phyloP scores from a whole-genome alignment of 2,113 vertebrate genomes.

The Austrofundulus limnaeus region DNA sequence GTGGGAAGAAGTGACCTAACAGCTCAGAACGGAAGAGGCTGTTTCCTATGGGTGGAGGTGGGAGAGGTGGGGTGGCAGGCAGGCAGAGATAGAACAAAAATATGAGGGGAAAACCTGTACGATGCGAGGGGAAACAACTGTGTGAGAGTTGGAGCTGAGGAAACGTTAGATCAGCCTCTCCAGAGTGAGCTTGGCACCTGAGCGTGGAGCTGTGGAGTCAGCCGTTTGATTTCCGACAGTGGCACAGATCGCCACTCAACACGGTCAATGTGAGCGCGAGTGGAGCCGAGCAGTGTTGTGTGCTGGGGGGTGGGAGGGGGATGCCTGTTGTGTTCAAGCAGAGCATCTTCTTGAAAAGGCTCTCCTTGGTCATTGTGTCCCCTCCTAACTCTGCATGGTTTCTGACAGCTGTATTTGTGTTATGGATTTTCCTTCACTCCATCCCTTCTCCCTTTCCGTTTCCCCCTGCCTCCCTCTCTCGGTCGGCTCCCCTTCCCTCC shows the following conservation, averaged over 20 bases:
- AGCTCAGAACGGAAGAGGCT: slow-evolving; percentile 64
- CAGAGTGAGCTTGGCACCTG: slow-evolving; percentile 65
- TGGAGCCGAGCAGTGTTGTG: neutral
- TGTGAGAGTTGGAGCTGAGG: slow-evolving; percentile 54
- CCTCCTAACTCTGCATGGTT: slow-evolving; percentile 72
- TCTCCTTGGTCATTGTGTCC: slow-evolving; percentile 58
- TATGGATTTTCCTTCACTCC: slow-evolving; percentile 84
- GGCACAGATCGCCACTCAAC: slow-evolving; percentile 22
- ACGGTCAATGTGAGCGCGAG: slow-evolving; percentile 30
- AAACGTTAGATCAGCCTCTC: slow-evolving; percentile 74
- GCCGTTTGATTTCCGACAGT: slow-evolving; percentile 30
- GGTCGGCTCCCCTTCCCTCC: slow-evolving; percentile 58
- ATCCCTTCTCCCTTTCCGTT: slow-evolving; percentile 58
- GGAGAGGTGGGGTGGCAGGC: slow-evolving; percentile 11
- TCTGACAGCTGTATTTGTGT: slow-evolving; percentile 84
- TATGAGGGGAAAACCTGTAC: slow-evolving; percentile 41
- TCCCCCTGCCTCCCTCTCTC: slow-evolving; percentile 51
- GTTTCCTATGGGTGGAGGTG: slow-evolving; percentile 66
- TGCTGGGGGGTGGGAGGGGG: neutral
- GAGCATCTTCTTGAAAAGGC: slow-evolving; percentile 59
- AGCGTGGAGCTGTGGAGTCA: slow-evolving; percentile 42
- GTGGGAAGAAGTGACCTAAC: slow-evolving; percentile 72
- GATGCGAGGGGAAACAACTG: slow-evolving; percentile 37
- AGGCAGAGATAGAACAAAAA: slow-evolving; percentile 45
- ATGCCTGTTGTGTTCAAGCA: slow-evolving; percentile 41